Base-by-base conservation (phyloP, 2,888 invertebrate genomes). In the Parnassius glacialis region DNA sequence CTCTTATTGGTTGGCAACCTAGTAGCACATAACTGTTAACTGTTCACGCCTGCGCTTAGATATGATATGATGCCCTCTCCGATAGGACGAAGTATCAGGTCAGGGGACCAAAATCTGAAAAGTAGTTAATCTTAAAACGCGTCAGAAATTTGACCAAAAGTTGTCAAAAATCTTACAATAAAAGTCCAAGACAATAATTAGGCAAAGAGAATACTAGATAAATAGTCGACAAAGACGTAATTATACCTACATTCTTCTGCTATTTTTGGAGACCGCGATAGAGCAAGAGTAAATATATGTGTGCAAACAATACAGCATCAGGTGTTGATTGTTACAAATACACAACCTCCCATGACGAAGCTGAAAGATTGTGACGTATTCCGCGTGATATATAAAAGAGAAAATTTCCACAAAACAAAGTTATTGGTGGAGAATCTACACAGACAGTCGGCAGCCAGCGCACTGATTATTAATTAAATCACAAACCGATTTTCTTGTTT, bases 301-400 rank as follows among this genome's bases (percentile, higher is more conserved):
- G 41, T 54, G 51, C 20, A 62, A 62, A 62, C 44, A 54, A 42
- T n/a, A 62, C 52, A 55, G 41, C 51, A 59, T 60, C 59, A 43
- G 59, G 59, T 57, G 43, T 59, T 54, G 13, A 54, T 55, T 58
- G 48, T 54, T 57, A 34, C 50, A 45, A 57, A 52, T 52, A 58
- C 5, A 34, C 47, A 65, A 66, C 70, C 66, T 55, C 65, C 68
- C 68, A 68, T 72, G 72, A 71, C 70, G 68, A 25, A 42, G 66
- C 59, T 62, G 41, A 58, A 45, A 58, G 57, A 62, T 54, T 50
- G 43, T 62, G 57, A 62, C 57, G 53, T 58, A 13, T 42, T 12
- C 16, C 20, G 48, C 11, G 42, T 53, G 47, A 54, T 48, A 62
- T 62, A 62, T 62, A 58, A 50, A 62, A 58, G 62, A 44, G 58